These are phyloP conservation scores for Grantiella picta DNA, from an alignment of 2,113 vertebrate species.

Conservation along the genomic window DNA sequence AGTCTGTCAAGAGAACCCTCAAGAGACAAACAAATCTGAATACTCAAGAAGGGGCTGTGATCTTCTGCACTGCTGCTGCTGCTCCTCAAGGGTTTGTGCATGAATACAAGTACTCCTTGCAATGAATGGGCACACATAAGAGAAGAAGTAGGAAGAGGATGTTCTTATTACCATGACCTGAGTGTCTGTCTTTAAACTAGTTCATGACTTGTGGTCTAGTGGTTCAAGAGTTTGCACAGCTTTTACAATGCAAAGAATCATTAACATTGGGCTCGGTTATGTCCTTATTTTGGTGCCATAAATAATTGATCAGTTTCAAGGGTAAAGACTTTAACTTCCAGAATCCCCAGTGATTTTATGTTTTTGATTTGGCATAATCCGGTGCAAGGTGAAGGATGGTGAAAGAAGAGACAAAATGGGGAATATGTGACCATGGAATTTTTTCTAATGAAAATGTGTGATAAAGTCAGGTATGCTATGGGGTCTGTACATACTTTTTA, in stretches of 20 bases:
- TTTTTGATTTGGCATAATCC: neutral
- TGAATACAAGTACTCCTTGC: neutral
- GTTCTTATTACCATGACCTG: neutral
- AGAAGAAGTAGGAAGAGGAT: neutral
- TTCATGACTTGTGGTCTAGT: neutral
- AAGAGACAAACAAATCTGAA: neutral
- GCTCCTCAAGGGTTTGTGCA: neutral
- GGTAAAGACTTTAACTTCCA: neutral
- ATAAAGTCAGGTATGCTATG: neutral
- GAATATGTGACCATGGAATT: neutral
- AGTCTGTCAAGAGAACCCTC: neutral
- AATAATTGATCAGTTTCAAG: neutral
- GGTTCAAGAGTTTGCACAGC: neutral
- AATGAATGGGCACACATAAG: neutral
- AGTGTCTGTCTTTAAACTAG: neutral
- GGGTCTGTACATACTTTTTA: neutral
- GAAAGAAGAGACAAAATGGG: neutral
- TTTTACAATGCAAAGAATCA: neutral
- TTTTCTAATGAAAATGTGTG: neutral
- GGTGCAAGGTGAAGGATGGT: neutral
- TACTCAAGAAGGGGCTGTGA: neutral
- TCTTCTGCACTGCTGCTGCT: neutral
- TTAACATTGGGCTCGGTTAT: neutral
- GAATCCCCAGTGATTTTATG: neutral
- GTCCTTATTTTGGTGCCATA: neutral